Evolutionary conservation across 2,797 vertebrate species (phyloP).

Genomic region (Gallinago nigripennis): DNA sequence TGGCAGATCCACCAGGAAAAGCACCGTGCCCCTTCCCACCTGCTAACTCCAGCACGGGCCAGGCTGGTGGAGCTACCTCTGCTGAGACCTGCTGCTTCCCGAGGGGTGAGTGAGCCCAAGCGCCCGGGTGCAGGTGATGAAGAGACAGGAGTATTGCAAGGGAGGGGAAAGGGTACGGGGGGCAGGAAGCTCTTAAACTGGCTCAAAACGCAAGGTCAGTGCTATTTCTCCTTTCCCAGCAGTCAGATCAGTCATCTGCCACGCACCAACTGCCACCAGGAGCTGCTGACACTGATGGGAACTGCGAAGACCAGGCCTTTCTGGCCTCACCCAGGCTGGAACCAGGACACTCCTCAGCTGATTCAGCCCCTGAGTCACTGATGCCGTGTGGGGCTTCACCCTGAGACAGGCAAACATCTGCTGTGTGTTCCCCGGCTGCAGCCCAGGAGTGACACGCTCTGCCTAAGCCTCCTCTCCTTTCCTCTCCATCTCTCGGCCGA

Average conservation of each 20-base stretch:
- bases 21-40: not conserved
- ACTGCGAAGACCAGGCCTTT: accelerated
- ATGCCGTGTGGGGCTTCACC: not conserved
- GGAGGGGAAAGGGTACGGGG: not conserved
- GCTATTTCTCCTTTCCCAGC: not conserved
- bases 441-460: not conserved
- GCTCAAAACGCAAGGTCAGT: not conserved
- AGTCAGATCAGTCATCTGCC: not conserved
- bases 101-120: not conserved
- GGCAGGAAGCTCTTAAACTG: not conserved
- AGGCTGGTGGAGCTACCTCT: not conserved
- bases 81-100: not conserved
- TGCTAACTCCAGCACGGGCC: not conserved
- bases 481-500: not conserved
- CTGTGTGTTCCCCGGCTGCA: not conserved
- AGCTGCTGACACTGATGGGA: not conserved
- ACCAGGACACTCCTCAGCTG: not conserved
- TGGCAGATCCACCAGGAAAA: not conserved
- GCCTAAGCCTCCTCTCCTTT: not conserved
- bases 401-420: not conserved
- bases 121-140: not conserved
- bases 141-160: not conserved
- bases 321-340: not conserved
- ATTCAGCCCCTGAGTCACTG: not conserved
- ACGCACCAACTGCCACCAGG: not conserved